phyloP scores from a whole-genome alignment of 92 coral and sea anemone genomes.

The Paragorgia papillata region DNA sequence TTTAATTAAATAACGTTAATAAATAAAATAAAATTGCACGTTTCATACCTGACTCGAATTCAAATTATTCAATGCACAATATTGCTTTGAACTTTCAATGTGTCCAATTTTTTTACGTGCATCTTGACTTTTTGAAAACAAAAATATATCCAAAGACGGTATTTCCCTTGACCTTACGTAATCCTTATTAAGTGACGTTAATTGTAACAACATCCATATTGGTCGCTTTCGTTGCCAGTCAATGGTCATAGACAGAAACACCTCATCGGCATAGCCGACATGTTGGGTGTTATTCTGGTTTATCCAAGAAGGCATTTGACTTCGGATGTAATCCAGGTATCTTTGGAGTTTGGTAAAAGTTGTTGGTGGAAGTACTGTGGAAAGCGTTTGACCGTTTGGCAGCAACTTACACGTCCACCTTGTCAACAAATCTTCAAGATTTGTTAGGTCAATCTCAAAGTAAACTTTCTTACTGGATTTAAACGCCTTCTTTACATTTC shows the following conservation, averaged over 20 bases:
- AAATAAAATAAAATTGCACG: background rate
- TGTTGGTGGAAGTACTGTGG: constrained; percentile 9
- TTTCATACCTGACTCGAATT: constrained; percentile 39
- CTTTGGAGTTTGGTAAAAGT: constrained; percentile 6
- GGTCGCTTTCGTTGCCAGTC: constrained; percentile 38
- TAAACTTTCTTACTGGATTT: constrained; percentile 28
- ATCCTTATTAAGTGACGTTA: constrained; percentile 26
- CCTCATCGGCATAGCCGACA: background rate
- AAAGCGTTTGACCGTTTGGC: constrained; percentile 25
- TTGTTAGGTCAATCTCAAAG: constrained; percentile 30
- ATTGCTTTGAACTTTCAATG: constrained; percentile 23
- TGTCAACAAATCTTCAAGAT: constrained; percentile 3
- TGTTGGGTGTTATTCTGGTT: constrained; percentile 8
- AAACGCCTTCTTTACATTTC: constrained; percentile 38
- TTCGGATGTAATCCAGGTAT: background rate
- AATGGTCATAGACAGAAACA: constrained; percentile 24
- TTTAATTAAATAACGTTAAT: background rate
- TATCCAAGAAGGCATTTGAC: constrained; percentile 36
- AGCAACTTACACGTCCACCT: constrained; percentile 22
- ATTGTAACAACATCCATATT: constrained; percentile 26
- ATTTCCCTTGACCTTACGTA: constrained; percentile 1
- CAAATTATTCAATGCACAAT: constrained; percentile 18
- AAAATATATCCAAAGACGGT: constrained; percentile 7
- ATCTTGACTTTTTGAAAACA: constrained; percentile 7
- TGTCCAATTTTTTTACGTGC: constrained; percentile 7